Evolutionary conservation across 2,888 invertebrate genomes (phyloP), one percentile per base, ranked within the genome.

Genomic region (Mallateleia sp.): DNA sequence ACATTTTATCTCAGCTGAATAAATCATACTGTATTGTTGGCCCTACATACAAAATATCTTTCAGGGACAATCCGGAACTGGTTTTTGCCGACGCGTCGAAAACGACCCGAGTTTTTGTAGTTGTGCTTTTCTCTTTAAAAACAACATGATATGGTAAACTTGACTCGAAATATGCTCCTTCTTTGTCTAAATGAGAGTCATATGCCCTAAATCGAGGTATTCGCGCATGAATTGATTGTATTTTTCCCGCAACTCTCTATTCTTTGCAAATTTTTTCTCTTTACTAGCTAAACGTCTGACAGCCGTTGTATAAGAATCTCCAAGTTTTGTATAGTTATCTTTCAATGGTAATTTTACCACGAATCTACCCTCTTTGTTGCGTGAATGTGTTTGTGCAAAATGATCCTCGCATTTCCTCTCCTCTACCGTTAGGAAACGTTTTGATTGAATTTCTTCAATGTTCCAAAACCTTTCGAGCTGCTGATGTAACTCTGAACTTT

Each of bases 1-100:
- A 93, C 91, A 93, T 93, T 72, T 93, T 91, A 5, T n/a, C 64
- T 85, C 24, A 71, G 34, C 8, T 28, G 11, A 42, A 42, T n/a
- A 42, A 42, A 42, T 42, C 42, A 8, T 4, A n/a, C 14, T 42
- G 42, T 15, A 42, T 42, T 11, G n/a, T 42, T 8, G 42, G 42
- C 14, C 42, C 42, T 11, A 3, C 11, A 8, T 8, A 42, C 15
- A n/a, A 14, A 9, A 50, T 42, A 14, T 71, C 45, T 14, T 71
- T 71, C n/a, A 71, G 11, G 0, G 42, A 66, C 52, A 58, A 69
- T 74, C 58, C 32, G 15, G 72, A 93, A 38, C 7, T 8, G 3
- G 42, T n/a, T 42, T 42, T 42, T 42, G 42, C 42, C 14, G 42
- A 69, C 7, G 32, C 69, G 24, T 69, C 54, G 22, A 54, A 69